Percentiles rank a stretch among this genome's conserved stretches.
These are phyloP conservation scores for Melanerpes formicivorus DNA, from an alignment of 2,113 vertebrate species.

Conservation along the genomic window DNA sequence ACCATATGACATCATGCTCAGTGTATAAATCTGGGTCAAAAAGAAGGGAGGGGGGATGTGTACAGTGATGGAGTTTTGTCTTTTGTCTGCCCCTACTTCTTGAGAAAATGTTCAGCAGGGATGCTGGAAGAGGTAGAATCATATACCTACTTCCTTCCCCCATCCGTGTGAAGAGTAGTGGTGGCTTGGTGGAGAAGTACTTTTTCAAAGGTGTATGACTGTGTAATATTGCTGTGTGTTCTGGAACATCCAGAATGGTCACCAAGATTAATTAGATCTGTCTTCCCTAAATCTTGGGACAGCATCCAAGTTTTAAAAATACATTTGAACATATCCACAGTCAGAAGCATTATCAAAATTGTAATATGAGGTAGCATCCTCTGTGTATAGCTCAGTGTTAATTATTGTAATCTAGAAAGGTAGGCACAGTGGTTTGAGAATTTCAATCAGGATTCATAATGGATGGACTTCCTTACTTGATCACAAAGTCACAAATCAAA, in stretches of 20 bases:
- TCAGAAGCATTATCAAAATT: background rate
- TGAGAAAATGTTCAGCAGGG: background rate
- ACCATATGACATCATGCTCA: background rate
- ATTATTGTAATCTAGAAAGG: background rate
- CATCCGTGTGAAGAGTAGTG: background rate
- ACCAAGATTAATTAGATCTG: background rate
- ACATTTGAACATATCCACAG: background rate
- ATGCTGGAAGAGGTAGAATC: background rate
- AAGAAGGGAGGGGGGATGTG: background rate
- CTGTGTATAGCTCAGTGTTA: background rate
- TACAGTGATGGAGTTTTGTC: background rate
- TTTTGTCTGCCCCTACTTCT: background rate
- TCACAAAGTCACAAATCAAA: slow-evolving; percentile 49
- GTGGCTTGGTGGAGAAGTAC: background rate
- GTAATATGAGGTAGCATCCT: background rate
- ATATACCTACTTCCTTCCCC: background rate
- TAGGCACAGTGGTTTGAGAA: background rate
- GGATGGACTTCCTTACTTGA: slow-evolving; percentile 26
- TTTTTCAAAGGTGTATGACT: background rate
- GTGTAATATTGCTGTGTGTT: background rate
- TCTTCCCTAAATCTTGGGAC: background rate
- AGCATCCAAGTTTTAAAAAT: background rate
- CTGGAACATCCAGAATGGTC: background rate
- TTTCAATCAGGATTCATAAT: slow-evolving; percentile 21
- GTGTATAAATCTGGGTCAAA: background rate